Percentiles rank a stretch among this genome's conserved stretches.
phyloP scores from a whole-genome alignment of 1,140 invertebrate species.

The Trigoniulus corallinus region DNA sequence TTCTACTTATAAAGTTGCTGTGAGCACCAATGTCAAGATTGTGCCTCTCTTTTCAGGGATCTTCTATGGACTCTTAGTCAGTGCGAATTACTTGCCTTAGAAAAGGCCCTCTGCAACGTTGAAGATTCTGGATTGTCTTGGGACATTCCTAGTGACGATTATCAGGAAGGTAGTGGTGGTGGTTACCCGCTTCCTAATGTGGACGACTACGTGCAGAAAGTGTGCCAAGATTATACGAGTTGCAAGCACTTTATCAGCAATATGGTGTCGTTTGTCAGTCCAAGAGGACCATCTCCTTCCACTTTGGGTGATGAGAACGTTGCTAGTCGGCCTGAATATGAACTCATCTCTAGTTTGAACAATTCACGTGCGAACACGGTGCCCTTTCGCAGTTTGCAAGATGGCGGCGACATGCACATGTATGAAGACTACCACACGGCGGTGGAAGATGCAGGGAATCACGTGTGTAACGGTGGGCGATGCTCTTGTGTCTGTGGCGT shows the following conservation, averaged over 20 bases:
- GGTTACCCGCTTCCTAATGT: slow-evolving; percentile 35
- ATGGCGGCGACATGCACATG: background rate
- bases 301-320: slow-evolving; percentile 25
- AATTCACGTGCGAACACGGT: too few species aligned
- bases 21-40: background rate
- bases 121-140: slow-evolving; percentile 42
- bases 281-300: too few species aligned
- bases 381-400: too few species aligned
- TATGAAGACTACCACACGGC: slow-evolving; percentile 4
- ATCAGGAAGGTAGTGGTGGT: slow-evolving; percentile 6
- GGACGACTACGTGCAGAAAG: slow-evolving; percentile 48
- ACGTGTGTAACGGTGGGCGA: too few species aligned
- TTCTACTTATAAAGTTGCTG: too few species aligned
- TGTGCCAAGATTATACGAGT: slow-evolving; percentile 48
- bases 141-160: background rate
- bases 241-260: slow-evolving; percentile 42
- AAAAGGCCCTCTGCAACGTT: slow-evolving; percentile 74
- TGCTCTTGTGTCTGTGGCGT: too few species aligned
- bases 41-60: slow-evolving; percentile 35
- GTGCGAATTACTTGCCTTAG: slow-evolving; percentile 61
- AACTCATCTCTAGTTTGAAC: too few species aligned
- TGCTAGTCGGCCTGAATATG: slow-evolving; percentile 10
- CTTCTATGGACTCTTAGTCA: slow-evolving; percentile 71
- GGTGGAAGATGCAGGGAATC: slow-evolving; percentile 7
- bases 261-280: background rate